phyloP scores from a whole-genome alignment of 2,888 invertebrate genomes.

The Cosmopolites sordidus region DNA sequence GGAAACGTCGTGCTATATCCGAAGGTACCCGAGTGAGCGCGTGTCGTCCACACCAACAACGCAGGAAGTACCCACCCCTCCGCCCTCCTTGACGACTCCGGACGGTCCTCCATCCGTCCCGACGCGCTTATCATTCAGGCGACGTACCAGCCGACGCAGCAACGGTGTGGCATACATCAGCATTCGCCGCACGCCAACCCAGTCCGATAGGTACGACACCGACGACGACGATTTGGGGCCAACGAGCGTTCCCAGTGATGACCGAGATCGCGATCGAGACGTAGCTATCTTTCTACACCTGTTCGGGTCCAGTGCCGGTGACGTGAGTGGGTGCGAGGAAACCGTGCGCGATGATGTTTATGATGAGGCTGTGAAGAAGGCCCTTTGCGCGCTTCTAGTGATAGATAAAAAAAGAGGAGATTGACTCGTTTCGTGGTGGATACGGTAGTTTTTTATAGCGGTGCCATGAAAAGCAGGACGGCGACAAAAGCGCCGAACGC shows the following conservation, averaged over 20 bases:
- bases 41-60: slow-evolving; percentile 9
- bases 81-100: slow-evolving; percentile 17
- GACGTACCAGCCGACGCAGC: too few species aligned
- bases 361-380: too few species aligned
- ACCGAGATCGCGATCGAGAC: slow-evolving; percentile 36
- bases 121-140: slow-evolving; percentile 6
- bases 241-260: slow-evolving; percentile 38
- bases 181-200: slow-evolving; percentile 33
- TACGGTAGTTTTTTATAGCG: too few species aligned
- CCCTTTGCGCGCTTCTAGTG: too few species aligned
- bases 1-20: background rate
- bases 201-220: slow-evolving; percentile 11
- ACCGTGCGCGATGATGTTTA: background rate
- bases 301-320: slow-evolving; percentile 18
- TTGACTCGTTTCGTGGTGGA: too few species aligned
- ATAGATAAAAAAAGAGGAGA: background rate
- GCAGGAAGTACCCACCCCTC: slow-evolving; percentile 25
- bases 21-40: slow-evolving; percentile 2
- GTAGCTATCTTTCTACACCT: slow-evolving; percentile 31
- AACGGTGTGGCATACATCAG: slow-evolving; percentile 3
- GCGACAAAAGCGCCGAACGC: slow-evolving; percentile 29
- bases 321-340: slow-evolving; percentile 5
- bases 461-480: slow-evolving; percentile 46
- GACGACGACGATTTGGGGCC: slow-evolving; percentile 27
- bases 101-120: slow-evolving; percentile 4